These are phyloP conservation scores for Dermochelys coriacea DNA, from an alignment of 2,797 vertebrate species.

Conservation along the genomic window DNA sequence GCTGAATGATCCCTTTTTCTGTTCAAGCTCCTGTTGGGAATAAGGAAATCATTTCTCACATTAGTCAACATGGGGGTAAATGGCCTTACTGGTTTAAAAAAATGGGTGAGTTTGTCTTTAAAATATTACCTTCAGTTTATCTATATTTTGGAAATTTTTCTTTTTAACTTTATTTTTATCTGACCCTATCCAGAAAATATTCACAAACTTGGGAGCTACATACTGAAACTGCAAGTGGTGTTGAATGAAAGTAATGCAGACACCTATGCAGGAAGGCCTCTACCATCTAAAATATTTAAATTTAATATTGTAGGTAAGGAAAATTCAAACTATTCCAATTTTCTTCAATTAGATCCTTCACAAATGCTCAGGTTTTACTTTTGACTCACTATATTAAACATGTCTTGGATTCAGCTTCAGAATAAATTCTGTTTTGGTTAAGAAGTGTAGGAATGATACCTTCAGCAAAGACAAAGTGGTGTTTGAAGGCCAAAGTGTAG, in stretches of 20 bases:
- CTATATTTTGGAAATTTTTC: slow-evolving; percentile 1
- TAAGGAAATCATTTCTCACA: slow-evolving; percentile 80
- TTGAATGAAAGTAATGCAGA: slow-evolving; percentile 84
- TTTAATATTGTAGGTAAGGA: slow-evolving; percentile 91
- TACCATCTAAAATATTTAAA: slow-evolving; percentile 85
- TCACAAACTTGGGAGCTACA: slow-evolving; percentile 87
- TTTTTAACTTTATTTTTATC: slow-evolving; percentile 56
- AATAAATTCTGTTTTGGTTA: background rate
- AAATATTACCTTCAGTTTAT: slow-evolving; percentile 4
- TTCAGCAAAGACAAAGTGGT: background rate
- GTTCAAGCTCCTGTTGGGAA: slow-evolving; percentile 83
- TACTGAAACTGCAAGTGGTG: slow-evolving; percentile 85
- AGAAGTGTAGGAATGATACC: background rate
- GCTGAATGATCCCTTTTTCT: slow-evolving; percentile 44
- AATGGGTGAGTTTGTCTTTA: slow-evolving; percentile 83
- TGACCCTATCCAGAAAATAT: slow-evolving; percentile 83
- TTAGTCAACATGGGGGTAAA: slow-evolving; percentile 84
- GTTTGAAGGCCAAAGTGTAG: background rate
- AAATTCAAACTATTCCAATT: background rate
- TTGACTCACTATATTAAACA: background rate
- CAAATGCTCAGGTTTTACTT: background rate
- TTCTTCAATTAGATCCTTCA: background rate
- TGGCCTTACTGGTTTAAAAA: slow-evolving; percentile 92
- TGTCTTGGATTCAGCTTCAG: background rate
- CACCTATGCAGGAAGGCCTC: slow-evolving; percentile 80